A percentile compares a stretch with the other conserved stretches of the same genome.
These are phyloP conservation scores for Phrynosoma platyrhinos DNA, from an alignment of 2,113 vertebrate species.

Conservation along the genomic window DNA sequence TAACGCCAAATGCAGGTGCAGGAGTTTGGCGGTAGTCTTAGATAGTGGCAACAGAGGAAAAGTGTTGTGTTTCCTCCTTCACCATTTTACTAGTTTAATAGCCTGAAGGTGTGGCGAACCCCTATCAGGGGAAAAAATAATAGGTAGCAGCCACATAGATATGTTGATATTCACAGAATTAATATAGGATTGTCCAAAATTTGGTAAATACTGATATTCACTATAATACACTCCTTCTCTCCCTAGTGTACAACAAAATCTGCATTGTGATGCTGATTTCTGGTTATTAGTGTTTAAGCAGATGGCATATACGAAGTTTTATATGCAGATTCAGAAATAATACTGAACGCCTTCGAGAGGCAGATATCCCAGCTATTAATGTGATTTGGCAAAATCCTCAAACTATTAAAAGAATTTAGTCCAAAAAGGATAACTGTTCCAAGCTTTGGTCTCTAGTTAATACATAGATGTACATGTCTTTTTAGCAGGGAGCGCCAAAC, in stretches of 20 bases:
- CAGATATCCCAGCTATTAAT: neutral
- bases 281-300: neutral
- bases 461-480: fast-evolving
- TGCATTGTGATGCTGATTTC: neutral
- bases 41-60: neutral
- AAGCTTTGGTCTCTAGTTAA: neutral
- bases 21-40: neutral
- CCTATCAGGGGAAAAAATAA: neutral
- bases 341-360: neutral
- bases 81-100: neutral
- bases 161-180: no score
- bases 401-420: neutral
- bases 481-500: neutral
- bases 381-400: neutral
- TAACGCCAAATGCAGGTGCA: neutral
- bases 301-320: neutral
- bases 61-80: neutral
- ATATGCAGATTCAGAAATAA: neutral
- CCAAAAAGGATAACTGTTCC: neutral
- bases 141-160: no score
- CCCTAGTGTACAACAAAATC: neutral
- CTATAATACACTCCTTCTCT: neutral
- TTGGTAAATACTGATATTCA: neutral
- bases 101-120: no score
- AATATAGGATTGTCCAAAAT: neutral